A percentile compares a stretch with the other conserved stretches of the same genome.
Evolutionary conservation across 2,888 invertebrate species (phyloP).

Genomic region (Ischnura elegans): DNA sequence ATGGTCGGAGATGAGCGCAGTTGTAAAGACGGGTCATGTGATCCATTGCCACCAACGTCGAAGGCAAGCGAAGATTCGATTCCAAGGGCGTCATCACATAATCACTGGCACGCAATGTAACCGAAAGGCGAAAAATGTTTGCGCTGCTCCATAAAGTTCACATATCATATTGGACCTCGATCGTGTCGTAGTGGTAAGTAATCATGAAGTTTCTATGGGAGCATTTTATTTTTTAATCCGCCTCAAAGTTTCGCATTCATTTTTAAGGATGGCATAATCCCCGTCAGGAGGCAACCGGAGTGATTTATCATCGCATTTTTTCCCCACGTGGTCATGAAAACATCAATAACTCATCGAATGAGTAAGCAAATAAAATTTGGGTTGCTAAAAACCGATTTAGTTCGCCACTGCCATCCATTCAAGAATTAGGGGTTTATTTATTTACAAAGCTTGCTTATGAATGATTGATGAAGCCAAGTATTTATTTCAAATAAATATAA

Average conservation of each 20-base stretch:
- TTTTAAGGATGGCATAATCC: neutral
- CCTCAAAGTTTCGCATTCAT: neutral
- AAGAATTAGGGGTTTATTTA: neutral
- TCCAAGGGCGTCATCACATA: neutral
- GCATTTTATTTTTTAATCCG: neutral
- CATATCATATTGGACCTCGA: neutral
- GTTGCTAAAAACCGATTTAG: neutral
- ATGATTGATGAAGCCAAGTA: too few species aligned
- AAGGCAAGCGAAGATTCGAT: neutral
- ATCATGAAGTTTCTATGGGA: neutral
- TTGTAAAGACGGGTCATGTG: neutral
- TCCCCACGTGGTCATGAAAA: neutral
- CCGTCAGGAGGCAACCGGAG: neutral
- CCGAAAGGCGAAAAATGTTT: neutral
- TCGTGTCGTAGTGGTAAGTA: neutral
- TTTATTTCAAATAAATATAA: too few species aligned
- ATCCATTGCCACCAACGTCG: conserved; percentile 18
- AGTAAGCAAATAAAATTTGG: neutral
- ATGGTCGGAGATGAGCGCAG: neutral
- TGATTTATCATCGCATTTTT: neutral
- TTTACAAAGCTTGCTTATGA: too few species aligned
- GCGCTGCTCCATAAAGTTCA: conserved; percentile 15
- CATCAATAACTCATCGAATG: neutral
- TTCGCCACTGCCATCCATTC: neutral
- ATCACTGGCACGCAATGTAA: neutral